phyloP scores from a whole-genome alignment of 1,140 invertebrate species.

The Kradibia gibbosae region DNA sequence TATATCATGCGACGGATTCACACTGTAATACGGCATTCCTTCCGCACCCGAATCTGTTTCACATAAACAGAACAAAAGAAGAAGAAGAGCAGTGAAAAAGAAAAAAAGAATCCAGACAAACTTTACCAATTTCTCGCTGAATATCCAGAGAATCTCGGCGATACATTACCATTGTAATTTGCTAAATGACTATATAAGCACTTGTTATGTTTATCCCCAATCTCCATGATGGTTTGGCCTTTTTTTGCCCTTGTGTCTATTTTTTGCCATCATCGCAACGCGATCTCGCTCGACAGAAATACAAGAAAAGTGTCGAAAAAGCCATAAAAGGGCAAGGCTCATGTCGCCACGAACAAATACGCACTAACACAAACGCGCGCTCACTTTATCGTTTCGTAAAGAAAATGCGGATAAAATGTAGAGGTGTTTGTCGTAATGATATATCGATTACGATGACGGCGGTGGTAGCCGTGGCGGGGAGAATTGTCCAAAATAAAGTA shows the following conservation, averaged over 20 bases:
- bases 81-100: not conserved
- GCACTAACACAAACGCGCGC: not conserved
- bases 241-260: not conserved
- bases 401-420: conserved; percentile 45
- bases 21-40: conserved; percentile 31
- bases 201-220: conserved; percentile 50
- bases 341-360: not conserved
- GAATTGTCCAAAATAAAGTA: not conserved
- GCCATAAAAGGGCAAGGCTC: conserved; percentile 10
- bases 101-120: conserved; percentile 30
- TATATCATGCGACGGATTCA: conserved; percentile 25
- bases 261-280: not conserved
- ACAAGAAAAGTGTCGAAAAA: conserved; percentile 15
- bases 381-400: not conserved
- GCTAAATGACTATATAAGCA: conserved; percentile 48
- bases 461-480: conserved; percentile 33
- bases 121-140: conserved; percentile 26
- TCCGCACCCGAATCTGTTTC: not conserved
- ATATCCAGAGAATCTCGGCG: not conserved
- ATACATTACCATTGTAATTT: conserved; percentile 41
- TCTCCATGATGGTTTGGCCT: conserved; percentile 21
- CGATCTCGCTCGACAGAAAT: not conserved
- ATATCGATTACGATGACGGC: conserved; percentile 64
- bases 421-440: conserved; percentile 45
- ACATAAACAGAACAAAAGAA: not conserved